These are phyloP conservation scores for Thaumatotibia leucotreta DNA, from an alignment of 1,140 invertebrate species.

Conservation along the genomic window DNA sequence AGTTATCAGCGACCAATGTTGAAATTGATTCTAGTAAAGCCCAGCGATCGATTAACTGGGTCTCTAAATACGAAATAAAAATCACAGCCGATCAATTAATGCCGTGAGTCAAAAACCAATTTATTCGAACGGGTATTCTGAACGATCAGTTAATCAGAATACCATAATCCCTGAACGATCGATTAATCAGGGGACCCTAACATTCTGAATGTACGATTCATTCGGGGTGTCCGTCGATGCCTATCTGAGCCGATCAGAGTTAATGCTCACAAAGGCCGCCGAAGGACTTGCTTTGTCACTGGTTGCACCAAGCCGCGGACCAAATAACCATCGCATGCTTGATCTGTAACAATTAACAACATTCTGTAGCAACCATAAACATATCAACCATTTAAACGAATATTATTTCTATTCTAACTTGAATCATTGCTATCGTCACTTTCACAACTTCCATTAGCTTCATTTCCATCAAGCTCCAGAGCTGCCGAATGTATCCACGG, in stretches of 20 bases:
- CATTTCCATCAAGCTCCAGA: not conserved
- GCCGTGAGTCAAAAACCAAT: not conserved
- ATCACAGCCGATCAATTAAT: not conserved
- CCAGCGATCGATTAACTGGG: not conserved
- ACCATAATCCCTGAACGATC: not conserved
- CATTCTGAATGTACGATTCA: not conserved
- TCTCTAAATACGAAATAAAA: not conserved
- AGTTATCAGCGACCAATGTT: no score
- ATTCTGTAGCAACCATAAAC: slow-evolving; percentile 1
- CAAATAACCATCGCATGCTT: not conserved
- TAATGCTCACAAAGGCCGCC: not conserved
- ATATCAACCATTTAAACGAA: not conserved
- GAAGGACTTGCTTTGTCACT: not conserved
- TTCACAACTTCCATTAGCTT: not conserved
- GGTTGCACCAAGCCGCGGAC: not conserved
- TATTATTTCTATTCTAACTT: not conserved
- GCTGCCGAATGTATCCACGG: slow-evolving; percentile 7
- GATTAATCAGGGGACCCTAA: not conserved
- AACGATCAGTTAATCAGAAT: not conserved
- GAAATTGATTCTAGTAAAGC: no score
- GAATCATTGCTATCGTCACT: not conserved
- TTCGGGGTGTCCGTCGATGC: not conserved
- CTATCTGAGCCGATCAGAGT: not conserved
- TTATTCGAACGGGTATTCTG: not conserved
- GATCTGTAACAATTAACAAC: not conserved